These are phyloP conservation scores for Panonychus citri DNA, from an alignment of 1,140 invertebrate genomes.

Conservation along the genomic window DNA sequence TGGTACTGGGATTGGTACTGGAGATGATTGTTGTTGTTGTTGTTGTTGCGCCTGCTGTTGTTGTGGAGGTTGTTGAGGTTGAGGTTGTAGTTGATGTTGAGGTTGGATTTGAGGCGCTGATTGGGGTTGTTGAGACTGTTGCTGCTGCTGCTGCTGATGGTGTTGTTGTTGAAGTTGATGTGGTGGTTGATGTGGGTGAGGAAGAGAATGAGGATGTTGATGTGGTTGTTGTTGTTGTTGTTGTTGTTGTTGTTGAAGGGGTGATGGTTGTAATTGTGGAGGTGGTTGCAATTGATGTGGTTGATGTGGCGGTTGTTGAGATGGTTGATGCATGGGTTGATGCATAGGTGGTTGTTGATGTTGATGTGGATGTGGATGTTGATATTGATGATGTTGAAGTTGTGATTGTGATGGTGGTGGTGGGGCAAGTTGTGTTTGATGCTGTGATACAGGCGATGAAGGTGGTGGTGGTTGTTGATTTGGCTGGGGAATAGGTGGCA, in stretches of 20 bases:
- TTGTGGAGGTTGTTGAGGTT: neutral
- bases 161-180: neutral
- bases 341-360: neutral
- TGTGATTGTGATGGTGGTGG: too few relatives aligned
- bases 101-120: neutral
- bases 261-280: neutral
- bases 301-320: neutral
- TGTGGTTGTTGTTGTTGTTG: neutral
- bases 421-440: too few relatives aligned
- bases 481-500: too few relatives aligned
- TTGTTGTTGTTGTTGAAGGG: neutral
- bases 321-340: neutral
- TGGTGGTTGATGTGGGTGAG: neutral
- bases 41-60: constrained; percentile 2
- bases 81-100: neutral
- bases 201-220: neutral
- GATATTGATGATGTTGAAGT: neutral
- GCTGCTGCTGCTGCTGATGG: constrained; percentile 1
- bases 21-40: constrained; percentile 8
- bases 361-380: neutral
- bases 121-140: neutral
- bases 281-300: neutral
- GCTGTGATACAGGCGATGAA: too few relatives aligned
- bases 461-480: too few relatives aligned
- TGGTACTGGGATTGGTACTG: neutral